A percentile compares a stretch with the other conserved stretches of the same genome.
These are phyloP conservation scores for Chironomus riparius DNA, from an alignment of 2,888 invertebrate species.

Conservation along the genomic window DNA sequence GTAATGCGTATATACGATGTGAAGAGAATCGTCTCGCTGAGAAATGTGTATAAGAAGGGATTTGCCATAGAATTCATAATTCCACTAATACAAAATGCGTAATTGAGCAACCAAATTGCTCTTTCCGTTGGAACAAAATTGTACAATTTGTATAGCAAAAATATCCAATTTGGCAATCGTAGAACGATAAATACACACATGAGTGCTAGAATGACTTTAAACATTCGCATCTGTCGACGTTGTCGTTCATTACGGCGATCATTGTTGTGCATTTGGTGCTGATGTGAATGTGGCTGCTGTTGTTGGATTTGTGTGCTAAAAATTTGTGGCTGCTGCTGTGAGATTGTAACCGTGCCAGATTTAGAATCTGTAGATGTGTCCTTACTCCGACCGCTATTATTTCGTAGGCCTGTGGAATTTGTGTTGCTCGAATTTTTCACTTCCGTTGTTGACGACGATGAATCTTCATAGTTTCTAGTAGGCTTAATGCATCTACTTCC, in stretches of 20 bases:
- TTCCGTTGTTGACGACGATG: slow-evolving; percentile 11
- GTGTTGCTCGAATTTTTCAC: slow-evolving; percentile 16
- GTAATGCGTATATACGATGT: background rate
- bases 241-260: background rate
- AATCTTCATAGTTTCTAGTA: background rate
- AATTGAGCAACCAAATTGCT: slow-evolving; percentile 44
- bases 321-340: background rate
- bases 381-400: slow-evolving; percentile 1
- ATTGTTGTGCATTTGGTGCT: background rate
- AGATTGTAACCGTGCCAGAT: background rate
- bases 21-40: slow-evolving; percentile 44
- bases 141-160: slow-evolving; percentile 44
- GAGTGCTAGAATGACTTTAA: slow-evolving; percentile 47
- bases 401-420: slow-evolving; percentile 17
- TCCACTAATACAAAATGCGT: slow-evolving; percentile 45
- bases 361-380: background rate
- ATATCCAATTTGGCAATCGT: slow-evolving; percentile 48
- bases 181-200: slow-evolving; percentile 48
- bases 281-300: background rate
- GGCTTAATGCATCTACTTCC: background rate
- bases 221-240: slow-evolving; percentile 45
- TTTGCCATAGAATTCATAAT: slow-evolving; percentile 48
- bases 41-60: slow-evolving; percentile 52
- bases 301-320: background rate
- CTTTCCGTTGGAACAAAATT: slow-evolving; percentile 33